These are phyloP conservation scores for Trialeurodes vaporariorum DNA, from an alignment of 1,140 invertebrate genomes.

Conservation along the genomic window DNA sequence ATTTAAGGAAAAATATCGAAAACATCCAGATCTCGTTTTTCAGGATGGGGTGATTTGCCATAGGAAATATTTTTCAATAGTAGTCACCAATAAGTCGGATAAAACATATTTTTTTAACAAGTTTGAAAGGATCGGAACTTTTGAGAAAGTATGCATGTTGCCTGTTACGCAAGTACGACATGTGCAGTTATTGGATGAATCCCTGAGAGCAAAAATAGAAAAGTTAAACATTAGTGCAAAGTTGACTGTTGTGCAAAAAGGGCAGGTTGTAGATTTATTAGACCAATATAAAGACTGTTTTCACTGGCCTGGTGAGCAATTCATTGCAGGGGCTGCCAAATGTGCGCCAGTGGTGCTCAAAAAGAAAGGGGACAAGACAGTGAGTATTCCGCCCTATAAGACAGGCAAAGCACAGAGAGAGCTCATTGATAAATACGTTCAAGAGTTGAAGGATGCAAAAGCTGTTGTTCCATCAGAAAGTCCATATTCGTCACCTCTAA, in stretches of 20 bases:
- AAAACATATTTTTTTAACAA: background rate
- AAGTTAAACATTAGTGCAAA: background rate
- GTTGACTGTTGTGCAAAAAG: no score
- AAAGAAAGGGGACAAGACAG: background rate
- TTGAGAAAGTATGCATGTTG: background rate
- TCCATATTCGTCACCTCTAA: slow-evolving; percentile 32
- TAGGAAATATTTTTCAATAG: background rate
- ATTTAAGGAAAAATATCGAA: background rate
- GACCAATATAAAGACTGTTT: background rate
- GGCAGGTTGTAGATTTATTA: background rate
- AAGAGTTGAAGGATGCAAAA: background rate
- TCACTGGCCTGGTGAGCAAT: background rate
- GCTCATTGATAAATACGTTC: background rate
- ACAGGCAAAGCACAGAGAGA: background rate
- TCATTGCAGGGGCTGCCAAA: background rate
- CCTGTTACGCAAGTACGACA: background rate
- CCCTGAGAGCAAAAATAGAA: background rate
- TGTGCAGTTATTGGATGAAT: background rate
- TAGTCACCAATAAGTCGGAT: background rate
- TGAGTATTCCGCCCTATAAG: background rate
- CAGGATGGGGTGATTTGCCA: background rate
- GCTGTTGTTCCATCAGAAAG: slow-evolving; percentile 23
- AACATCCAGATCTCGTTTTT: background rate
- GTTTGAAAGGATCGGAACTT: background rate
- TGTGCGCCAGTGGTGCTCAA: background rate